These are phyloP conservation scores for Chionodraco myersi DNA, from an alignment of 2,113 vertebrate genomes.

Conservation along the genomic window DNA sequence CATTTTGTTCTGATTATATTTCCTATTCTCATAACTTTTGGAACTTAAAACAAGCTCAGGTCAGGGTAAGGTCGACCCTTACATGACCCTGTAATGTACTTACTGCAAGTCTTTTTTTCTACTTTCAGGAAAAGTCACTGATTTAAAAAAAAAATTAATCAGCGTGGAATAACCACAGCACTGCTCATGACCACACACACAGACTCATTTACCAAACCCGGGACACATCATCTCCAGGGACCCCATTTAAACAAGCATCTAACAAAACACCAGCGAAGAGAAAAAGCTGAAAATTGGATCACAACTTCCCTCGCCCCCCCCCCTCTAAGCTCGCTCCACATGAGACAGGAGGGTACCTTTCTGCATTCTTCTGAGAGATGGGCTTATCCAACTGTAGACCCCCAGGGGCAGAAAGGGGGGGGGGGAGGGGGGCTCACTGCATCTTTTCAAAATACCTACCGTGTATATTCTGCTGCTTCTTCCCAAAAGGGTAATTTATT, in stretches of 20 bases:
- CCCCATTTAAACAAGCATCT: constrained; percentile 42
- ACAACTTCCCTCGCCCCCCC: constrained; percentile 28
- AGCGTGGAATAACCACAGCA: constrained; percentile 17
- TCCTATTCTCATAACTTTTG: constrained; percentile 64
- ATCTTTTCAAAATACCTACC: constrained; percentile 49
- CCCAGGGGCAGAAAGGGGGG: constrained; percentile 18
- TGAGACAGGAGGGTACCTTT: constrained; percentile 46
- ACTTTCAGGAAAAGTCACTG: constrained; percentile 23
- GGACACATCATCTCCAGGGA: constrained; percentile 61
- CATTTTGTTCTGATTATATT: constrained; percentile 75
- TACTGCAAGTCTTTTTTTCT: too few relatives aligned
- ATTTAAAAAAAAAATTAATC: constrained; percentile 43
- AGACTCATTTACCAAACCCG: constrained; percentile 44
- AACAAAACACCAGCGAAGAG: constrained; percentile 46
- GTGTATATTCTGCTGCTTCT: constrained; percentile 38
- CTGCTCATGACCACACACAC: constrained; percentile 13
- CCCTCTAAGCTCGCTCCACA: constrained; percentile 37
- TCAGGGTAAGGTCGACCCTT: constrained; percentile 57
- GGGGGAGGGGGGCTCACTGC: not conserved
- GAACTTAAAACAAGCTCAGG: constrained; percentile 63
- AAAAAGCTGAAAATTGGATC: constrained; percentile 73
- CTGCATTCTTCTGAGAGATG: constrained; percentile 43
- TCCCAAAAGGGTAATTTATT: constrained; percentile 53
- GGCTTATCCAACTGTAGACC: constrained; percentile 66
- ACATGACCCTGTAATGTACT: constrained; percentile 26